Conservation (phyloP, 2,888 invertebrate species). For the Pandemis corylana region DNA sequence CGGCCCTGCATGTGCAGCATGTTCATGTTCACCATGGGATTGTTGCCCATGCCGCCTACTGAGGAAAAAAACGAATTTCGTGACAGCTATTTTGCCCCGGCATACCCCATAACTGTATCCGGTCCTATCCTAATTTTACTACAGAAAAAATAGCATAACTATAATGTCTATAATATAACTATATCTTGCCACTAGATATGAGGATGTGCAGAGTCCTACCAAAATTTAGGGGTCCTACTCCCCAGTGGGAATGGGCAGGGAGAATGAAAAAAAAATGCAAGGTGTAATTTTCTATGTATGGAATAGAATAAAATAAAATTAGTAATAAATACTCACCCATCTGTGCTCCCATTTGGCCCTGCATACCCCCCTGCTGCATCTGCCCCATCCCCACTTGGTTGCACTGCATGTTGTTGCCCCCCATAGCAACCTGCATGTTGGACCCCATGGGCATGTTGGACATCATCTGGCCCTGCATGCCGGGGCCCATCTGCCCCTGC, state of each 20-base stretch:
- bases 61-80: neutral
- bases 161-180: too few relatives aligned
- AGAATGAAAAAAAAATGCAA: too few relatives aligned
- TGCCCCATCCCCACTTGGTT: slow-evolving; percentile 70
- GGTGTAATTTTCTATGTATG: too few relatives aligned
- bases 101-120: too few relatives aligned
- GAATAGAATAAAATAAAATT: too few relatives aligned
- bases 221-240: too few relatives aligned
- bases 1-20: slow-evolving; percentile 79
- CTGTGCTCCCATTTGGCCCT: slow-evolving; percentile 69
- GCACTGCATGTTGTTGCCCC: slow-evolving; percentile 68
- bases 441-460: slow-evolving; percentile 76
- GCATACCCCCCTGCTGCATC: slow-evolving; percentile 73
- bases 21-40: slow-evolving; percentile 73
- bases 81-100: too few relatives aligned
- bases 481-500: slow-evolving; percentile 72
- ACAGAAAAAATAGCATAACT: too few relatives aligned
- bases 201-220: too few relatives aligned
- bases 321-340: slow-evolving; percentile 54
- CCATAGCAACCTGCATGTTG: slow-evolving; percentile 75
- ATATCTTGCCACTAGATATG: too few relatives aligned
- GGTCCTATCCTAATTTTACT: too few relatives aligned
- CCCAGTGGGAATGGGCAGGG: too few relatives aligned
- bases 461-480: slow-evolving; percentile 81
- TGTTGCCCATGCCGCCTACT: slow-evolving; percentile 68